phyloP scores from a whole-genome alignment of 2,797 vertebrate species.

The Threskiornis aethiopicus region DNA sequence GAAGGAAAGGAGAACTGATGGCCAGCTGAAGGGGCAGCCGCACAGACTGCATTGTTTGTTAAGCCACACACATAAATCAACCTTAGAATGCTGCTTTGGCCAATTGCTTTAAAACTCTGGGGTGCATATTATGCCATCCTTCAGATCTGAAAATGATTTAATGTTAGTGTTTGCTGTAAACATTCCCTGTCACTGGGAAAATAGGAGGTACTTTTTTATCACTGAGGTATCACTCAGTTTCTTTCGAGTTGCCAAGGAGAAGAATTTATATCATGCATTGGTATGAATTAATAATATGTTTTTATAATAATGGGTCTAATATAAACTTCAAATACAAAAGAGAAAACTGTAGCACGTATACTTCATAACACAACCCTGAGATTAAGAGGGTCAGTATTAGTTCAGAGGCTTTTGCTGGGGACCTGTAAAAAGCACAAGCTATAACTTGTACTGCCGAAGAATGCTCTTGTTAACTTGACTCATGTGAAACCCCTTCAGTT shows the following conservation, averaged over 20 bases:
- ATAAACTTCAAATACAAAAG: not conserved
- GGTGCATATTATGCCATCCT: not conserved
- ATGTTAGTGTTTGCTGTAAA: not conserved
- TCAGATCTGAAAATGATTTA: not conserved
- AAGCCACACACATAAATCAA: not conserved
- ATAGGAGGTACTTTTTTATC: not conserved
- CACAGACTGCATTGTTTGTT: not conserved
- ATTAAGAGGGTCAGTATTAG: not conserved
- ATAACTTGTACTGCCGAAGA: not conserved
- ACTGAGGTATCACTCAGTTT: not conserved
- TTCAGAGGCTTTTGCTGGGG: conserved; percentile 9
- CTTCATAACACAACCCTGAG: not conserved
- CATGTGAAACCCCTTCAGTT: conserved; percentile 42
- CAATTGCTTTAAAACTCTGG: not conserved
- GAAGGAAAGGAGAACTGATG: not conserved
- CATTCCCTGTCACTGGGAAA: not conserved
- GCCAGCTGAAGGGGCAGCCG: not conserved
- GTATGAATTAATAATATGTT: not conserved
- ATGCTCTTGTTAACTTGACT: conserved; percentile 4
- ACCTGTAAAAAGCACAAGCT: conserved; percentile 6
- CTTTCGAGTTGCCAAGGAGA: not conserved
- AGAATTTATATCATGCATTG: not conserved
- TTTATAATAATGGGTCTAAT: not conserved
- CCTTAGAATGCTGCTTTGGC: not conserved
- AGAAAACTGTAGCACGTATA: not conserved